Conservation (phyloP, 2,888 invertebrate species). For the Augiades crinisus region DNA sequence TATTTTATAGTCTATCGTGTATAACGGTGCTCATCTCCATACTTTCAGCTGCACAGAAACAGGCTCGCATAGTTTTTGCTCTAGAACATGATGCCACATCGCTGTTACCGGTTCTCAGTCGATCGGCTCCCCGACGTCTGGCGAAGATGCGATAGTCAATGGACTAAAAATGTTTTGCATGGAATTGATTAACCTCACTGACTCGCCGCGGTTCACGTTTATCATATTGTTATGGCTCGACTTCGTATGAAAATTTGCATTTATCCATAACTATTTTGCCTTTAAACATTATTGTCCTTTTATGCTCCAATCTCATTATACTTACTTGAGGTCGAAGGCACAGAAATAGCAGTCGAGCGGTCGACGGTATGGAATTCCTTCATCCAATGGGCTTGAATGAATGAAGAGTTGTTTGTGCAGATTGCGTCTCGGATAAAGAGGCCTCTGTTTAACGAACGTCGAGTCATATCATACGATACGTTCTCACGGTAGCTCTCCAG, state of each 20-base stretch:
- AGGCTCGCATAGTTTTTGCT: constrained; percentile 44
- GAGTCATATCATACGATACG: constrained; percentile 49
- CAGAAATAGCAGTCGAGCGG: constrained; percentile 14
- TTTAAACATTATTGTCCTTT: constrained; percentile 2
- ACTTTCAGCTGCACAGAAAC: constrained; percentile 32
- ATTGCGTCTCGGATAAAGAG: constrained; percentile 40
- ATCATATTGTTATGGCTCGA: constrained; percentile 24
- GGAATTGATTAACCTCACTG: constrained; percentile 55
- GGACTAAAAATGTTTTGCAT: constrained; percentile 58
- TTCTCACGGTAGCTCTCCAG: constrained; percentile 74
- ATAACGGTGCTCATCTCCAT: constrained; percentile 27
- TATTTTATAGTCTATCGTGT: constrained; percentile 15
- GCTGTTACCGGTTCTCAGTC: constrained; percentile 61
- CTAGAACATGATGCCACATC: constrained; percentile 57
- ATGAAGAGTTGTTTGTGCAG: constrained; percentile 34
- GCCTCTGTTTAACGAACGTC: constrained; percentile 63
- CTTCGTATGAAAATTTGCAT: constrained; percentile 1
- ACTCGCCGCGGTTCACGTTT: constrained; percentile 40
- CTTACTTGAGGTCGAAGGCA: constrained; percentile 7
- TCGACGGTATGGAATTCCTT: constrained; percentile 12
- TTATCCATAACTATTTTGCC: constrained; percentile 4
- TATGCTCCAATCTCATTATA: constrained; percentile 9
- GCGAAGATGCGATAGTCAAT: constrained; percentile 58
- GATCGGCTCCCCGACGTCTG: constrained; percentile 72
- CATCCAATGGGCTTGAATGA: constrained; percentile 23